Base-by-base conservation (phyloP, 2,888 invertebrate species). In the Metalampra italica region DNA sequence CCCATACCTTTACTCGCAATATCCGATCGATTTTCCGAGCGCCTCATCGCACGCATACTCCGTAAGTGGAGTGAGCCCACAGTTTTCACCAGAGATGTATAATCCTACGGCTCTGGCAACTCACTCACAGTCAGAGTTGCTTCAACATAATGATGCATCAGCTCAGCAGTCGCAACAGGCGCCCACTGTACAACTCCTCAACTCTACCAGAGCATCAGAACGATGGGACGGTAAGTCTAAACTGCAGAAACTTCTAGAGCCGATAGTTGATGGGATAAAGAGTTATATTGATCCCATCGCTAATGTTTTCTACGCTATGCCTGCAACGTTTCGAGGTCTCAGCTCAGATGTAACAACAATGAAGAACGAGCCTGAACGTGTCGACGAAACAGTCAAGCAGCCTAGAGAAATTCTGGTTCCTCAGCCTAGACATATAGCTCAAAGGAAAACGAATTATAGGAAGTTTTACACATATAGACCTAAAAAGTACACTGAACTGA, bases 161-260 rank as follows among this genome's bases (percentile, higher is more conserved):
- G 90, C 90, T 74, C 90, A 89, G 80, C 87, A 88, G 78, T 90
- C 90, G 67, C 90, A 90, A 76, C 85, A 85, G 78, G 82, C 81
- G 73, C 83, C 82, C 42, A 75, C 76, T 38, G 70, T 85, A 54
- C 71, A 71, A 54, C 78, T 87, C 44, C 68, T 80, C 50, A 89
- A 89, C 68, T 69, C 78, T 39, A 89, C 89, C 49, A 71, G 82
- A 66, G 89, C 89, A 53, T 72, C 86, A 62, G 87, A 89, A 64
- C 74, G 89, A 79, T 89, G 89, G 89, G 89, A 89, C 62, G 89
- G 89, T 89, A 89, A 89, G 89, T 89, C 86, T 56, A 79, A 72
- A 71, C 74, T 89, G 60, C 82, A 78, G 67, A 84, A 78, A 78
- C 73, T 83, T 66, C 69, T 89, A 67, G 86, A 89, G 75, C 88